A percentile compares a stretch with the other conserved stretches of the same genome.
phyloP scores from a whole-genome alignment of 2,797 vertebrate genomes.

The Girardinus metallicus region DNA sequence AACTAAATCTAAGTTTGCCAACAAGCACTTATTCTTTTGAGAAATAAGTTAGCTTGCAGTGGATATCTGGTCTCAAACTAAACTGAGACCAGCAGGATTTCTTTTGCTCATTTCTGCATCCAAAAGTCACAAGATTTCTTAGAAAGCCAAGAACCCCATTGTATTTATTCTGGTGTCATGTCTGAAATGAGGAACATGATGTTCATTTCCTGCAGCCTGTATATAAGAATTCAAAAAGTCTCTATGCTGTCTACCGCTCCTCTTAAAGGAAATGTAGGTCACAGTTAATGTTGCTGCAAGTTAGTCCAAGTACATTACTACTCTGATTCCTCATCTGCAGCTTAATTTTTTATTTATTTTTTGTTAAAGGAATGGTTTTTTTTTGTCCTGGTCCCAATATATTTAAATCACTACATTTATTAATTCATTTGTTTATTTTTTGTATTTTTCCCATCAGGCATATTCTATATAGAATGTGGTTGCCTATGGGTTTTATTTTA shows the following conservation, averaged over 20 bases:
- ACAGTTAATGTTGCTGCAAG: neutral
- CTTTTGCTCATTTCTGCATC: neutral
- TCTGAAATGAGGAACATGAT: conserved; percentile 12
- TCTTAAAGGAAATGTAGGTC: neutral
- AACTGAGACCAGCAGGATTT: neutral
- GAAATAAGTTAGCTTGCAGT: neutral
- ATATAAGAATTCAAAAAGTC: neutral
- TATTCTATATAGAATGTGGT: neutral
- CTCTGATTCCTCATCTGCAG: neutral
- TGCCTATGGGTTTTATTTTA: neutral
- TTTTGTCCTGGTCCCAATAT: neutral
- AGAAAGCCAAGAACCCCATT: conserved; percentile 9
- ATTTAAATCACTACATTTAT: neutral
- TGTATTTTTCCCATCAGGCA: no score
- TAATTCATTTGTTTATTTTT: neutral
- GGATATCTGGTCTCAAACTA: neutral
- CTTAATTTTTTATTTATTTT: neutral
- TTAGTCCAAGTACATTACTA: neutral
- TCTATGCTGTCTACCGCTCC: neutral
- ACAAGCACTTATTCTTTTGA: neutral
- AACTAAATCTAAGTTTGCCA: neutral
- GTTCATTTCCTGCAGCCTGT: conserved; percentile 6
- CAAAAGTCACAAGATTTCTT: conserved; percentile 38
- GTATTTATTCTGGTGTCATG: neutral
- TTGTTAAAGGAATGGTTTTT: neutral